Evolutionary conservation across 2,797 vertebrate species (phyloP).

Genomic region (Podarcis lilfordi): DNA sequence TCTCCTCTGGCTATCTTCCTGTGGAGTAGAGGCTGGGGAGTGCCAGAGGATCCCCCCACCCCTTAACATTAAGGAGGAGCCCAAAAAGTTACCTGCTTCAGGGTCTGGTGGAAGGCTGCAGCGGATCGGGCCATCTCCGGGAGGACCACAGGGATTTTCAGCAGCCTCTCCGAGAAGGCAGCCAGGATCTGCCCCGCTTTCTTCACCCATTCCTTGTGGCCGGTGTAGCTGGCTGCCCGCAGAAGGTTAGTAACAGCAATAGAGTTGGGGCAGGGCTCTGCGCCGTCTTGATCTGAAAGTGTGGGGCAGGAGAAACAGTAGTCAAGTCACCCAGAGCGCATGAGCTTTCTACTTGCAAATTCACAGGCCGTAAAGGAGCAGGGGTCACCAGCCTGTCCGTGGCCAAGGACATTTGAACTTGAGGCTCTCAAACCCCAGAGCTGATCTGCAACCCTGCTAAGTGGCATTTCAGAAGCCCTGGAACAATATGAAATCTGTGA

Average conservation of each 20-base stretch:
- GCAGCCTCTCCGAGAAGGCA: constrained; percentile 88
- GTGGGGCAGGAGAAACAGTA: not conserved
- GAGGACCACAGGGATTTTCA: constrained; percentile 84
- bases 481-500: not conserved
- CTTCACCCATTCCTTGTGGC: constrained; percentile 84
- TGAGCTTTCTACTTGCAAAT: not conserved
- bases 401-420: not conserved
- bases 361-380: not conserved
- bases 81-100: constrained; percentile 84
- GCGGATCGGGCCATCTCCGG: constrained; percentile 90
- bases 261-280: constrained; percentile 92
- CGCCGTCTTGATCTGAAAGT: constrained; percentile 90
- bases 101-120: constrained; percentile 83
- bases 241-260: constrained; percentile 87
- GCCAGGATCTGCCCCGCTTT: constrained; percentile 83
- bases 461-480: not conserved
- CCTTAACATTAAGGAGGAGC: not conserved
- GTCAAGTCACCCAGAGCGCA: not conserved
- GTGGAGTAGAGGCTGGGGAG: not conserved
- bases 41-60: too few species aligned
- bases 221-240: constrained; percentile 86
- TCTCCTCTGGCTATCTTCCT: too few species aligned
- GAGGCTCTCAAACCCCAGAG: not conserved
- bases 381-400: not conserved
- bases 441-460: not conserved